A percentile compares a stretch with the other conserved stretches of the same genome.
Evolutionary conservation across 2,797 vertebrate species (phyloP).

Genomic region (Galagoides demidoff): DNA sequence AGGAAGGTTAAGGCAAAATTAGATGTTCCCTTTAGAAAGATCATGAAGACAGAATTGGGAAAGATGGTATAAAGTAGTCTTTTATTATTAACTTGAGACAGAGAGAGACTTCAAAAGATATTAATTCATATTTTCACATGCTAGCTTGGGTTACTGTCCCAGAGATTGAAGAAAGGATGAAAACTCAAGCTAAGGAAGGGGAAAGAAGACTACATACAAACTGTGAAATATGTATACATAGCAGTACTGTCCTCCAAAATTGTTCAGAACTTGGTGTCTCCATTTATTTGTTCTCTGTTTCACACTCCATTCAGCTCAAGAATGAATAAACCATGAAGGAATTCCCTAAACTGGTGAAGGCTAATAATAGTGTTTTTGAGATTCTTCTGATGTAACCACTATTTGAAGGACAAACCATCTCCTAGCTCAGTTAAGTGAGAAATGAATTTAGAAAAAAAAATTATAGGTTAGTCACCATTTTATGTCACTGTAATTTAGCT

Average conservation of each 20-base stretch:
- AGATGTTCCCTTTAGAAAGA: conserved; percentile 18
- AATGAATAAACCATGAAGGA: conserved; percentile 9
- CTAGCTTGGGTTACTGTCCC: background rate
- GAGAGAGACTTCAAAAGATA: background rate
- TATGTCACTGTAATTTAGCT: conserved; percentile 53
- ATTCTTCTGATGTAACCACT: background rate
- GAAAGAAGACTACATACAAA: background rate
- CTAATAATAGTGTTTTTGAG: background rate
- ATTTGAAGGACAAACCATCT: background rate
- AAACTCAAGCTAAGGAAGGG: background rate
- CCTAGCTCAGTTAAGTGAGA: conserved; percentile 5
- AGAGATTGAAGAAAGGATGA: background rate
- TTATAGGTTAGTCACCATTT: conserved; percentile 43
- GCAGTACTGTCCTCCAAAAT: background rate
- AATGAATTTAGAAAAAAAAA: conserved; percentile 54
- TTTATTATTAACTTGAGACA: background rate
- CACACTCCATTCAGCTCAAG: background rate
- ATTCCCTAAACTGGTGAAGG: background rate
- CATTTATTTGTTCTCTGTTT: background rate
- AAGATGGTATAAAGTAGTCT: background rate
- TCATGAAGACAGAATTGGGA: background rate
- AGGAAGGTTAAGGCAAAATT: background rate
- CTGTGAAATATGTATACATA: background rate
- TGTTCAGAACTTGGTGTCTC: background rate
- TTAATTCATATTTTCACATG: background rate